phyloP scores from a whole-genome alignment of 2,113 vertebrate genomes.

The Psilopogon haemacephalus region DNA sequence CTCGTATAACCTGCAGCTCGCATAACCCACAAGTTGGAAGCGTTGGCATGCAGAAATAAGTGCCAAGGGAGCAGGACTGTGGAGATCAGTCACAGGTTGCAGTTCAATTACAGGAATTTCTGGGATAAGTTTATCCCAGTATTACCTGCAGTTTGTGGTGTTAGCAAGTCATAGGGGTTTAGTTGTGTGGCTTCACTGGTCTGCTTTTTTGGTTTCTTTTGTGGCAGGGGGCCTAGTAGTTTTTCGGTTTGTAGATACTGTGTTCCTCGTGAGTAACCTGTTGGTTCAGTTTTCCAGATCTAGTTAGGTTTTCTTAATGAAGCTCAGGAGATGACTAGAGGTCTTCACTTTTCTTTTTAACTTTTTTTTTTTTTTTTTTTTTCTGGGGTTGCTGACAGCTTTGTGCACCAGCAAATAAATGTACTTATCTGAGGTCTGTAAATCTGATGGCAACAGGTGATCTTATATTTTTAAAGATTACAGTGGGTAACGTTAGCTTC shows the following conservation, averaged over 20 bases:
- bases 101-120: not conserved
- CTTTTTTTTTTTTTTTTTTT: accelerated
- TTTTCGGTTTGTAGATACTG: not conserved
- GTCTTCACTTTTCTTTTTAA: not conserved
- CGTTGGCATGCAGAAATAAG: not conserved
- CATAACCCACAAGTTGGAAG: not conserved
- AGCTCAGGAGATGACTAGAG: not conserved
- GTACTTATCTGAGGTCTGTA: slow-evolving; percentile 14
- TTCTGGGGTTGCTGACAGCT: not conserved
- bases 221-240: not conserved
- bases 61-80: not conserved
- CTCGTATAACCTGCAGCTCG: not conserved
- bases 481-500: slow-evolving; percentile 14
- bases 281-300: not conserved
- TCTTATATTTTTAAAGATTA: slow-evolving; percentile 45
- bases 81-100: not conserved
- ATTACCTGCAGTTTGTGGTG: not conserved
- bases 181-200: not conserved
- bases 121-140: not conserved
- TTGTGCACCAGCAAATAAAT: slow-evolving; percentile 32
- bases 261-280: not conserved
- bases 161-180: not conserved
- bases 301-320: not conserved
- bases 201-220: not conserved
- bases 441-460: slow-evolving; percentile 48